Evolutionary conservation across 2,113 vertebrate species (phyloP).

Genomic region (Chloebia gouldiae): DNA sequence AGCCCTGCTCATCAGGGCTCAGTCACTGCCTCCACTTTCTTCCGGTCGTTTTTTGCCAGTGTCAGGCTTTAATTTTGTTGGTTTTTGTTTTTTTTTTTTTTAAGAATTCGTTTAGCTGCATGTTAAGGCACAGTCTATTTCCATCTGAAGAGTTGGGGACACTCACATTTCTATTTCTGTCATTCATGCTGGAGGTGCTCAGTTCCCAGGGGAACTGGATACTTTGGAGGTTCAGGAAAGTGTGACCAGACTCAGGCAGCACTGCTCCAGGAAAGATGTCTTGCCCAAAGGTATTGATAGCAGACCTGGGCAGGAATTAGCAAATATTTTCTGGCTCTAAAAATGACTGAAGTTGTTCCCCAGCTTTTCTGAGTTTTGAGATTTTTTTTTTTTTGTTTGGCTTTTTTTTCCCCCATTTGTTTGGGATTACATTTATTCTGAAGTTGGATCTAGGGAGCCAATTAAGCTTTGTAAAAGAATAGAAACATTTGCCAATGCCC

Average conservation of each 20-base stretch:
- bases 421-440: not conserved
- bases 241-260: not conserved
- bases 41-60: not conserved
- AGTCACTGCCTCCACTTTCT: not conserved
- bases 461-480: not conserved
- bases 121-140: not conserved
- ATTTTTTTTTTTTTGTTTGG: not conserved
- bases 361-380: not conserved
- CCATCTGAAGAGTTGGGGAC: not conserved
- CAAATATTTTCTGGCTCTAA: not conserved
- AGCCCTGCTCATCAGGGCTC: not conserved
- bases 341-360: not conserved
- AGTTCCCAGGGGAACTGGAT: not conserved
- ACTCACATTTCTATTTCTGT: not conserved
- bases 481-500: not conserved
- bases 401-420: rapidly evolving
- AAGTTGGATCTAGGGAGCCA: not conserved
- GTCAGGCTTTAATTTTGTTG: not conserved
- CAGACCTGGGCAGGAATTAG: not conserved
- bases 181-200: not conserved
- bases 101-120: not conserved
- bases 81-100: too few species aligned
- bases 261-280: not conserved
- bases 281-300: not conserved
- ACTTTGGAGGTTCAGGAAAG: not conserved